Conservation (phyloP, 1,140 invertebrate genomes). For the Nixonia krombeini region DNA sequence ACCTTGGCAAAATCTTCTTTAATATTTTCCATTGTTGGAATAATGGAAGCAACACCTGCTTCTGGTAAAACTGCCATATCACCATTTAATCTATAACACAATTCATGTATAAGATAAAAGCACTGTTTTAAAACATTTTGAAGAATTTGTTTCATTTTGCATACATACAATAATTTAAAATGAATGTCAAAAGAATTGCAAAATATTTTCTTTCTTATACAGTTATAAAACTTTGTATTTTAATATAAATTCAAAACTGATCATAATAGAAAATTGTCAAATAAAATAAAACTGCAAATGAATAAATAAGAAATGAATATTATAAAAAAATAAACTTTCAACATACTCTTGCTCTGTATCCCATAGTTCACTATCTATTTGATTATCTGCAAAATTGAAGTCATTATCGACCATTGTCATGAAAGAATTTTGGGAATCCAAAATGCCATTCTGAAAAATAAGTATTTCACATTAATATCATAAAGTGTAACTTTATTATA, state of each 20-base stretch:
- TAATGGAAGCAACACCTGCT: constrained; percentile 49
- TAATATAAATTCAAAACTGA: no score
- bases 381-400: constrained; percentile 54
- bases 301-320: no score
- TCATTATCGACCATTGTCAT: constrained; percentile 54
- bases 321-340: no score
- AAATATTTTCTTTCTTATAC: no score
- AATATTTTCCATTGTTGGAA: constrained; percentile 53
- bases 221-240: no score
- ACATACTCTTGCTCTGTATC: constrained; percentile 59
- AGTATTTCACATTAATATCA: background rate
- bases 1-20: constrained; percentile 68
- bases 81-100: constrained; percentile 49
- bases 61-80: constrained; percentile 52
- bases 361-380: constrained; percentile 51
- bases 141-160: no score
- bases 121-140: no score
- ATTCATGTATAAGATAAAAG: no score
- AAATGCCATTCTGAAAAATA: constrained; percentile 45
- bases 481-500: background rate
- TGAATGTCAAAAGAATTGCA: constrained; percentile 6
- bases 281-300: no score
- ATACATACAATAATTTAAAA: no score
- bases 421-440: constrained; percentile 49
- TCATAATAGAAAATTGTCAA: no score